Base-by-base conservation (phyloP, 2,797 vertebrate species). In the Lateolabrax maculatus region DNA sequence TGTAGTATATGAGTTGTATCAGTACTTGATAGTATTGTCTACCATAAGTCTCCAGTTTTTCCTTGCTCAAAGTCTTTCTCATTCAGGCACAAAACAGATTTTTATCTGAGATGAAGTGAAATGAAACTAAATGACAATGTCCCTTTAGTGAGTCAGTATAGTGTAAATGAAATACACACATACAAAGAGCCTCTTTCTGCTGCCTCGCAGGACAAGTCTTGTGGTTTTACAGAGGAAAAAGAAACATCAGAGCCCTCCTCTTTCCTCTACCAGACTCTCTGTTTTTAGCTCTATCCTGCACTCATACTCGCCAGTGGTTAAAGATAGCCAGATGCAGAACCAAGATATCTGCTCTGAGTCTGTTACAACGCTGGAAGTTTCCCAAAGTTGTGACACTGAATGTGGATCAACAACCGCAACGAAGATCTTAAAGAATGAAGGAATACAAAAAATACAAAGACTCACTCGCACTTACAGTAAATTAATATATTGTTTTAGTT, bases 221-320 rank as follows among this genome's bases (percentile, higher is more conserved):
- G 86, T 65, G 85, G 86, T 89, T 92, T 87, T 19, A 34, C 25
- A 66, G 75, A 84, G 81, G 81, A 91, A 87, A n/a, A 86, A 88
- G 80, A 83, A 76, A 25, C 65, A 69, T 3, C 62, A 84, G 72
- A 71, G 44, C 68, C 81, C 71, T 80, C 85, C 80, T 86, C 82
- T 86, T 87, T 90, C 80, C 83, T 74, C 76, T 55, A n/a, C n/a
- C 43, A 37, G 49, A 21, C 78, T 12, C 71, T 31, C 67, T 63
- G 67, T 74, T 85, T 87, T 82, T 77, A 89, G 79, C 87, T 69
- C 68, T 5, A 36, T 67, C 60, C 73, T 76, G 46, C 43, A 52
- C 71, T 85, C 65, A 63, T 37, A 56, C 69, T 71, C 85, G 56
- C 55, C 83, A 37, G 65, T 49, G 44, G 84, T 75, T 86, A 87